phyloP scores from a whole-genome alignment of 2,113 vertebrate genomes.

The Mastomys natalensis region DNA sequence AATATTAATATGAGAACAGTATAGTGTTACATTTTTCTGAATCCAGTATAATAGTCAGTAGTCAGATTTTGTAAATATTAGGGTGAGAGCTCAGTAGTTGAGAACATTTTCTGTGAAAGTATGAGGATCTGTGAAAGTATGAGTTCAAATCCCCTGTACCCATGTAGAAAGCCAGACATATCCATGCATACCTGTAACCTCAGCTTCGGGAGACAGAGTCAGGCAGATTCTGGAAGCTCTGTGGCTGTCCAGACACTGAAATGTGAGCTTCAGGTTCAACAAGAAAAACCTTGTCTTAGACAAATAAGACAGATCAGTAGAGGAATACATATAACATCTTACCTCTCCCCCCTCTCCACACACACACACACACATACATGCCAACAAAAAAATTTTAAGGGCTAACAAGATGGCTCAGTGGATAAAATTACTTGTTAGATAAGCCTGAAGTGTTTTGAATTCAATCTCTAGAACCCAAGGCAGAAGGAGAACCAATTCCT shows the following conservation, averaged over 20 bases:
- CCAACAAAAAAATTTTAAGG: background rate
- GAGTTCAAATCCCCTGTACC: background rate
- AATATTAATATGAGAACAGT: constrained; percentile 6
- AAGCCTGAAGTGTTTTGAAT: background rate
- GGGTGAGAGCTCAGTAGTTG: background rate
- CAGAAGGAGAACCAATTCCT: background rate
- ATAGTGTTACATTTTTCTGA: constrained; percentile 31
- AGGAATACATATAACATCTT: background rate
- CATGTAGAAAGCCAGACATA: background rate
- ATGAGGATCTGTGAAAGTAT: background rate
- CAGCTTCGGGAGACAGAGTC: background rate
- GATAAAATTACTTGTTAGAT: background rate
- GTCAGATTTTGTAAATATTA: constrained; percentile 35
- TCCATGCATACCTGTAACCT: background rate
- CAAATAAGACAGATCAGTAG: background rate
- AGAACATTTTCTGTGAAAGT: background rate
- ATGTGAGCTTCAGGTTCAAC: background rate
- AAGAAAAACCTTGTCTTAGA: background rate
- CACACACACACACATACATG: background rate
- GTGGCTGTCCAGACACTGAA: background rate
- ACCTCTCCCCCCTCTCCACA: background rate
- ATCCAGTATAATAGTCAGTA: constrained; percentile 11
- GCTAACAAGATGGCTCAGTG: background rate
- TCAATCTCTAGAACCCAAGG: too few relatives aligned
- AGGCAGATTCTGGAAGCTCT: background rate